Conservation (phyloP, 2,888 invertebrate species). For the Sesamia inferens region DNA sequence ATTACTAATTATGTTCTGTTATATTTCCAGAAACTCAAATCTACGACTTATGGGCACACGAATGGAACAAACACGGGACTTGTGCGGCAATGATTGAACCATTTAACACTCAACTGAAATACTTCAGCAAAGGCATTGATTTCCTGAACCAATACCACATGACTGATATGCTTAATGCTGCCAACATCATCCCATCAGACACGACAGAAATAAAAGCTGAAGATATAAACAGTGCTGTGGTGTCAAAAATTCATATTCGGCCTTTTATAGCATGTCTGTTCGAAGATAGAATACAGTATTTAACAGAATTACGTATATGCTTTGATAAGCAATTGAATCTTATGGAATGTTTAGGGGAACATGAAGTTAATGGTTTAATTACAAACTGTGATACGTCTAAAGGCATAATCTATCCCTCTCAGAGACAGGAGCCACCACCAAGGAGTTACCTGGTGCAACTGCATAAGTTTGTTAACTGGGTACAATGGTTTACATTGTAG, state of each 20-base stretch:
- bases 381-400: constrained; percentile 49
- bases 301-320: constrained; percentile 93
- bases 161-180: constrained; percentile 88
- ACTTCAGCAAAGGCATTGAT: constrained; percentile 91
- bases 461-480: constrained; percentile 57
- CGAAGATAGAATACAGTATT: constrained; percentile 89
- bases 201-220: constrained; percentile 46
- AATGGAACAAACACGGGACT: constrained; percentile 95
- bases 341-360: constrained; percentile 90
- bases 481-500: constrained; percentile 60
- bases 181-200: constrained; percentile 87
- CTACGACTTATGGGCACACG: constrained; percentile 93
- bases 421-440: constrained; percentile 17
- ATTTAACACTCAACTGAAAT: constrained; percentile 91
- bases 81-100: constrained; percentile 91
- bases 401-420: constrained; percentile 48
- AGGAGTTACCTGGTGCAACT: constrained; percentile 45
- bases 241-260: constrained; percentile 87
- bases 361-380: constrained; percentile 21
- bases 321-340: constrained; percentile 91
- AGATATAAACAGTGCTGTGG: constrained; percentile 78
- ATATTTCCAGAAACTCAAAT: constrained; percentile 75
- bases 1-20: constrained; percentile 1
- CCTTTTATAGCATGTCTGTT: constrained; percentile 91
- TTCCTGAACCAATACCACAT: constrained; percentile 91